These are phyloP conservation scores for Itoplectis maculator DNA, from an alignment of 2,888 invertebrate species.

Conservation along the genomic window DNA sequence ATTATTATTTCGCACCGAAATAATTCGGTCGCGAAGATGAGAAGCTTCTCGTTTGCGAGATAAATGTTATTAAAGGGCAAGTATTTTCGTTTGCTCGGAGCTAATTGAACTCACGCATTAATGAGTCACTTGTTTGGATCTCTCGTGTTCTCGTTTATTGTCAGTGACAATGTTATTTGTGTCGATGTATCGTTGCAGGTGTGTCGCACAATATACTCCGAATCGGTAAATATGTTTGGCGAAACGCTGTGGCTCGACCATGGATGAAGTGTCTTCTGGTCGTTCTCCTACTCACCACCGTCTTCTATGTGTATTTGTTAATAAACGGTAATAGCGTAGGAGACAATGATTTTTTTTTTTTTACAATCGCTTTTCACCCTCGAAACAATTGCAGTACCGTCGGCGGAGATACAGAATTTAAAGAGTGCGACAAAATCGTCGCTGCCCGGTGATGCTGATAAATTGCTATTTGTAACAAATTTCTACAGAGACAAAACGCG, in stretches of 20 bases:
- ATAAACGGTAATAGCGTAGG: conserved; percentile 77
- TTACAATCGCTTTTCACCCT: background rate
- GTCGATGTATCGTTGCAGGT: conserved; percentile 32
- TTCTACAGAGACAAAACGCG: conserved; percentile 24
- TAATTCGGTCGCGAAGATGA: conserved; percentile 40
- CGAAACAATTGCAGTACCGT: conserved; percentile 60
- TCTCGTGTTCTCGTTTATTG: no score
- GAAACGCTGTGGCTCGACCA: conserved; percentile 80
- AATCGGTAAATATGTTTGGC: conserved; percentile 77
- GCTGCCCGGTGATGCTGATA: conserved; percentile 16
- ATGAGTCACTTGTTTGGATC: background rate
- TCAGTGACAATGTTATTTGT: conserved; percentile 7
- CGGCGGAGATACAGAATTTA: conserved; percentile 49
- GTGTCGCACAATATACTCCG: conserved; percentile 68
- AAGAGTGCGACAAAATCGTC: conserved; percentile 34
- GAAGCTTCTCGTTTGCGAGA: conserved; percentile 7
- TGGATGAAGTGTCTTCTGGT: conserved; percentile 80
- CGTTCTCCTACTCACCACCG: conserved; percentile 74
- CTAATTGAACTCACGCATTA: background rate
- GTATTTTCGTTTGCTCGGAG: background rate
- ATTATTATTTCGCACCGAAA: background rate
- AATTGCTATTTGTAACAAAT: background rate
- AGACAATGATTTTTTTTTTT: background rate
- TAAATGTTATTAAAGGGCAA: conserved; percentile 53
- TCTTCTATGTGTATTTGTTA: conserved; percentile 78